These are phyloP conservation scores for Onychostoma macrolepis DNA, from an alignment of 2,113 vertebrate genomes.

Conservation along the genomic window DNA sequence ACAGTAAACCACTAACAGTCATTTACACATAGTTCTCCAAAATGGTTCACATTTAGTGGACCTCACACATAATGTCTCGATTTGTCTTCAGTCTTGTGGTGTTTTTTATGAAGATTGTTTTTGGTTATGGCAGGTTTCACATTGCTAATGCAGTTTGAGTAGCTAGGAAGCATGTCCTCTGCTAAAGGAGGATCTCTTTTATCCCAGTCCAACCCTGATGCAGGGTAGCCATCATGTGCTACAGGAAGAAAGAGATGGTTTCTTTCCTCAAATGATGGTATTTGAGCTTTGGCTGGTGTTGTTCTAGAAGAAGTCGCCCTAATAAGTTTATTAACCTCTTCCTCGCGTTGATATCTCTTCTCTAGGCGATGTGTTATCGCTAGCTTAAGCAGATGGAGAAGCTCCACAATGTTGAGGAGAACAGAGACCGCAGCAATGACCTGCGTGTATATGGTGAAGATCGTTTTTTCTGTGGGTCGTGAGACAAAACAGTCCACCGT, in stretches of 20 bases:
- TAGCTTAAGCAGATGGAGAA: slow-evolving; percentile 82
- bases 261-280: slow-evolving; percentile 48
- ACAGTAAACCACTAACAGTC: slow-evolving; percentile 57
- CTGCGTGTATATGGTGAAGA: slow-evolving; percentile 95
- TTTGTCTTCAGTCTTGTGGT: slow-evolving; percentile 56
- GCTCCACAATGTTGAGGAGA: slow-evolving; percentile 87
- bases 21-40: neutral
- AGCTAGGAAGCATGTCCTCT: slow-evolving; percentile 67
- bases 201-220: slow-evolving; percentile 61
- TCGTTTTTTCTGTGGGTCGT: slow-evolving; percentile 93
- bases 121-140: slow-evolving; percentile 52
- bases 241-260: slow-evolving; percentile 39
- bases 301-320: neutral
- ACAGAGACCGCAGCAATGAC: slow-evolving; percentile 85
- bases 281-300: neutral
- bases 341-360: slow-evolving; percentile 58
- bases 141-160: slow-evolving; percentile 66
- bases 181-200: slow-evolving; percentile 13
- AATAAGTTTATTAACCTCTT: neutral
- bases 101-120: slow-evolving; percentile 56
- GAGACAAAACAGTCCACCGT: slow-evolving; percentile 94
- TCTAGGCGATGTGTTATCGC: slow-evolving; percentile 63
- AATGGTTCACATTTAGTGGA: slow-evolving; percentile 7
- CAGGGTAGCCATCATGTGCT: slow-evolving; percentile 25
- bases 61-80: slow-evolving; percentile 74